Percentiles rank a stretch among this genome's conserved stretches.
Conservation (phyloP, 2,797 vertebrate species). For the Pogonophryne albipinna region DNA sequence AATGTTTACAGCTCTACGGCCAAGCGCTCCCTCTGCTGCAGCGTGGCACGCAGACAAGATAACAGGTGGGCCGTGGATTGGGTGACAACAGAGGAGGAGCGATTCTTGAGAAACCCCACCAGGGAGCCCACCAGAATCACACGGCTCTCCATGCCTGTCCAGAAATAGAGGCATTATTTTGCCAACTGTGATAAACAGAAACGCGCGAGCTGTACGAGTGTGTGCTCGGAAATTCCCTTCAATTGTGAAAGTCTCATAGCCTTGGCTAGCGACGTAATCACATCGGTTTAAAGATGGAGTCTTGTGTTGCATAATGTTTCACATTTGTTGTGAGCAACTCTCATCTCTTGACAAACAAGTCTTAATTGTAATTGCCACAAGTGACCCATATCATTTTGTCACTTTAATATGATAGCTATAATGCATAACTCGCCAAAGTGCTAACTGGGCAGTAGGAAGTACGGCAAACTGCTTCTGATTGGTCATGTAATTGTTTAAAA, state of each 20-base stretch:
- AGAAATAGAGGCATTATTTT: constrained; percentile 82
- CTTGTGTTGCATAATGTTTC: constrained; percentile 34
- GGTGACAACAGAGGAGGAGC: constrained; percentile 80
- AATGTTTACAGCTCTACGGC: constrained; percentile 70
- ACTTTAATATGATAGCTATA: constrained; percentile 20
- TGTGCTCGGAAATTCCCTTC: constrained; percentile 67
- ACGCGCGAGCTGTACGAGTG: constrained; percentile 49
- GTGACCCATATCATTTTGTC: constrained; percentile 12
- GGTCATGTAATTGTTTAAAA: constrained; percentile 38
- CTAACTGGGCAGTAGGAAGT: constrained; percentile 6
- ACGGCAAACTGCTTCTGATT: constrained; percentile 20
- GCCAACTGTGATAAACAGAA: constrained; percentile 78
- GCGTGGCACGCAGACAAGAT: constrained; percentile 66
- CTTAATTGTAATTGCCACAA: constrained; percentile 27
- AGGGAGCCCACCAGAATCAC: constrained; percentile 76
- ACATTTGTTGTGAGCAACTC: constrained; percentile 53
- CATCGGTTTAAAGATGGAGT: constrained; percentile 25
- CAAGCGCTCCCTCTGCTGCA: constrained; percentile 65
- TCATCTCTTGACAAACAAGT: constrained; percentile 37
- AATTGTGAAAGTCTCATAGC: constrained; percentile 51
- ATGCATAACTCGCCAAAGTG: constrained; percentile 13
- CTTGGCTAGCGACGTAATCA: constrained; percentile 35
- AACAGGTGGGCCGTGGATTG: constrained; percentile 80
- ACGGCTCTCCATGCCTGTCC: constrained; percentile 67
- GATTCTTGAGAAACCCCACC: constrained; percentile 81